phyloP scores from a whole-genome alignment of 2,113 vertebrate genomes.

The Plotosus lineatus region DNA sequence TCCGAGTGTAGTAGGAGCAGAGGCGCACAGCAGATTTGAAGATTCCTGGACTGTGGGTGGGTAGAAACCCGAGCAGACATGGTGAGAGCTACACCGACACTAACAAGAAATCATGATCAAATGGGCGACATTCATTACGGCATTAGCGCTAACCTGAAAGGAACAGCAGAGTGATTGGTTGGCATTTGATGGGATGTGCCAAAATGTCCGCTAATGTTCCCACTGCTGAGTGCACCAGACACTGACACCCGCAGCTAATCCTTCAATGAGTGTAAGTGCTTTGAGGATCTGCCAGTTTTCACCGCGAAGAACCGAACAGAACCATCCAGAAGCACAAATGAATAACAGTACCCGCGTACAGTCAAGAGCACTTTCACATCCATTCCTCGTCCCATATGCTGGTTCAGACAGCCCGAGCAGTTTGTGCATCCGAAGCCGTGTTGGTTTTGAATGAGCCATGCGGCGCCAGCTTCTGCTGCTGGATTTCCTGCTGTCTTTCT shows the following conservation, averaged over 20 bases:
- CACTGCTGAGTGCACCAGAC: constrained; percentile 28
- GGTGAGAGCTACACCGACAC: background rate
- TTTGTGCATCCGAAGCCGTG: constrained; percentile 25
- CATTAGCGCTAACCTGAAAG: background rate
- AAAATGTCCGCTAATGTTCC: constrained; percentile 48
- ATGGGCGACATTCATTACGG: background rate
- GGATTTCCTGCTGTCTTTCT: constrained; percentile 30
- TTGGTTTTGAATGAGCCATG: constrained; percentile 29
- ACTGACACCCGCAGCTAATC: constrained; percentile 49
- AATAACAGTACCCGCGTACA: constrained; percentile 24
- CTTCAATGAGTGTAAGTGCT: constrained; percentile 44
- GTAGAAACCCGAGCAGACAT: background rate
- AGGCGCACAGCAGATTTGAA: background rate
- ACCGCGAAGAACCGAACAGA: constrained; percentile 36
- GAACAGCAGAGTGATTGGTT: background rate
- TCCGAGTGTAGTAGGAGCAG: background rate
- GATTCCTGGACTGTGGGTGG: background rate
- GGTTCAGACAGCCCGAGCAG: constrained; percentile 29
- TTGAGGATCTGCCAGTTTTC: constrained; percentile 50
- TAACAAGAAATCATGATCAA: background rate
- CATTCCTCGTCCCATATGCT: constrained; percentile 23
- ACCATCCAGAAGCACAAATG: constrained; percentile 8
- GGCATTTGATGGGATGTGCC: background rate
- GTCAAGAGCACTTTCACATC: constrained; percentile 26
- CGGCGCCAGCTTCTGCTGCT: background rate